Conservation (phyloP, 2,888 invertebrate species). For the Nematopogon swammerdamellus region DNA sequence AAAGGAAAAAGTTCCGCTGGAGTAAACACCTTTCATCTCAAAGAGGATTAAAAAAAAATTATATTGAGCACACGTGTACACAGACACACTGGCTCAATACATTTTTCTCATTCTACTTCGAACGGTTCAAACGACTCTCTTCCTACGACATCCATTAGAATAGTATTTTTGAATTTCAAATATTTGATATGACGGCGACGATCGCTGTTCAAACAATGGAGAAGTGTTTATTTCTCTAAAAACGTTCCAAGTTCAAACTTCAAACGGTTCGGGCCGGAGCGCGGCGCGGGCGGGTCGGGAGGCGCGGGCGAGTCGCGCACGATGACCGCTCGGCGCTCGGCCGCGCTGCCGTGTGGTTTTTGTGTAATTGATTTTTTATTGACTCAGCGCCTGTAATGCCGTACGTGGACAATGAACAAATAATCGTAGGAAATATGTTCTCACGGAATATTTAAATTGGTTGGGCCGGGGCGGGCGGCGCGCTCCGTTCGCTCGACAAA, state of each 20-base stretch:
- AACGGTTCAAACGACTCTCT: constrained; percentile 8
- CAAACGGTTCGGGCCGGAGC: too few relatives aligned
- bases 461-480: neutral
- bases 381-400: constrained; percentile 36
- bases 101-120: too few relatives aligned
- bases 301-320: neutral
- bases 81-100: too few relatives aligned
- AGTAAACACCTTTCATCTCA: too few relatives aligned
- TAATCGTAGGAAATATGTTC: constrained; percentile 28
- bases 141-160: constrained; percentile 50
- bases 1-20: too few relatives aligned
- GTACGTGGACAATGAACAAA: constrained; percentile 32
- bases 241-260: constrained; percentile 19
- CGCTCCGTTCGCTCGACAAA: neutral
- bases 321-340: constrained; percentile 37
- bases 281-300: too few relatives aligned
- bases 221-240: constrained; percentile 54
- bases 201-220: constrained; percentile 48
- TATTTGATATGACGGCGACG: constrained; percentile 46
- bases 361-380: constrained; percentile 22
- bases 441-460: constrained; percentile 21
- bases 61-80: too few relatives aligned
- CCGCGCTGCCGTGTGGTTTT: constrained; percentile 15
- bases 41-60: too few relatives aligned
- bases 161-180: constrained; percentile 54